Evolutionary conservation across 2,113 vertebrate genomes (phyloP).

Genomic region (Spilogale gracilis): DNA sequence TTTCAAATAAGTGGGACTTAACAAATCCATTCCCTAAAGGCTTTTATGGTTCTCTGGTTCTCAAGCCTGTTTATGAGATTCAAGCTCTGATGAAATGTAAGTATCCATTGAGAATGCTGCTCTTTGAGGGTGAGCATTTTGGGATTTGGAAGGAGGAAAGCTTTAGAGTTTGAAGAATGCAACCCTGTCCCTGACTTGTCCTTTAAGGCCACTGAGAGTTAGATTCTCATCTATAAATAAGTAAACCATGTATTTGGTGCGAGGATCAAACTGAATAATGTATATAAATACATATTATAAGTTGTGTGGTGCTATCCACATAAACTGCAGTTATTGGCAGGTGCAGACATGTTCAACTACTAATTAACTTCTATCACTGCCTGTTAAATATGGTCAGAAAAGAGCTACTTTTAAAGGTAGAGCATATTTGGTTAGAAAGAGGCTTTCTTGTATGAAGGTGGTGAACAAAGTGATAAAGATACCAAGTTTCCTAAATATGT

Average conservation of each 20-base stretch:
- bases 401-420: neutral
- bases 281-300: neutral
- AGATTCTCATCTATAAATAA: neutral
- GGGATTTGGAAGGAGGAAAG: neutral
- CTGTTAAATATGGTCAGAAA: neutral
- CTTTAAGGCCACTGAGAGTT: neutral
- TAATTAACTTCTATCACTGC: neutral
- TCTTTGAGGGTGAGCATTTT: neutral
- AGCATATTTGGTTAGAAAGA: neutral
- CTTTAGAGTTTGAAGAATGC: neutral
- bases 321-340: neutral
- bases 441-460: neutral
- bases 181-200: neutral
- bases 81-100: conserved; percentile 93
- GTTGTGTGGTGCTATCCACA: neutral
- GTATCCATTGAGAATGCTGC: conserved; percentile 78
- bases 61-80: conserved; percentile 91
- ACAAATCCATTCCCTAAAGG: conserved; percentile 85
- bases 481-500: conserved; percentile 6
- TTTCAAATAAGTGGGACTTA: conserved; percentile 77
- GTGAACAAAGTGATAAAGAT: neutral
- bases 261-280: neutral
- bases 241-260: neutral
- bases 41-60: conserved; percentile 86
- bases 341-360: neutral